Conservation (phyloP, 2,797 vertebrate species). For the Gallinago solitaria region DNA sequence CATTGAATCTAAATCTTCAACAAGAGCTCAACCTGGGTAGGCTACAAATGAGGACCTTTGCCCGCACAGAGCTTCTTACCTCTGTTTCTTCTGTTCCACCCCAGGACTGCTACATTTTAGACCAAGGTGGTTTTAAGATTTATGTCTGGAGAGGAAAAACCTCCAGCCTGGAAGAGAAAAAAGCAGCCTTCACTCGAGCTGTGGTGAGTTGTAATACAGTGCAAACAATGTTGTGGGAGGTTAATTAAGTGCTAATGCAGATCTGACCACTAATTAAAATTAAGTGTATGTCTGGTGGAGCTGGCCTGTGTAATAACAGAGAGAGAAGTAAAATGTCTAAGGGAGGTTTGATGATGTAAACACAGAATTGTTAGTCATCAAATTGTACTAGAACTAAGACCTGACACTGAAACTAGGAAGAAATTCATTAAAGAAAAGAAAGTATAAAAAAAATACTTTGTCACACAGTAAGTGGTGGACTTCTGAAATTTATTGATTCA, state of each 20-base stretch:
- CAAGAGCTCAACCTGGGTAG: not conserved
- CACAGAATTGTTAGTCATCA: not conserved
- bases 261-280: conserved; percentile 13
- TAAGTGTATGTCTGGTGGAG: not conserved
- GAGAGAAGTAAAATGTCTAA: not conserved
- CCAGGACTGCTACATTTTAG: conserved; percentile 89
- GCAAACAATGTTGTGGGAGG: not conserved
- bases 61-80: not conserved
- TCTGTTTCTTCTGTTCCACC: not conserved
- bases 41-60: not conserved
- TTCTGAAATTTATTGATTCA: not conserved
- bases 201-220: conserved; percentile 77
- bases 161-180: conserved; percentile 83
- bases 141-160: conserved; percentile 91
- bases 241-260: not conserved
- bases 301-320: not conserved
- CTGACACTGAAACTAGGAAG: not conserved
- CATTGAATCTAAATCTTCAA: not conserved
- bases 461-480: not conserved
- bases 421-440: not conserved
- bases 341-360: not conserved
- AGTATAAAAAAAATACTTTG: not conserved
- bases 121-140: conserved; percentile 85
- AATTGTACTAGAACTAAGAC: not conserved
- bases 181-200: conserved; percentile 84